Evolutionary conservation across 2,797 vertebrate species (phyloP).

Genomic region (Gymnocypris eckloni): DNA sequence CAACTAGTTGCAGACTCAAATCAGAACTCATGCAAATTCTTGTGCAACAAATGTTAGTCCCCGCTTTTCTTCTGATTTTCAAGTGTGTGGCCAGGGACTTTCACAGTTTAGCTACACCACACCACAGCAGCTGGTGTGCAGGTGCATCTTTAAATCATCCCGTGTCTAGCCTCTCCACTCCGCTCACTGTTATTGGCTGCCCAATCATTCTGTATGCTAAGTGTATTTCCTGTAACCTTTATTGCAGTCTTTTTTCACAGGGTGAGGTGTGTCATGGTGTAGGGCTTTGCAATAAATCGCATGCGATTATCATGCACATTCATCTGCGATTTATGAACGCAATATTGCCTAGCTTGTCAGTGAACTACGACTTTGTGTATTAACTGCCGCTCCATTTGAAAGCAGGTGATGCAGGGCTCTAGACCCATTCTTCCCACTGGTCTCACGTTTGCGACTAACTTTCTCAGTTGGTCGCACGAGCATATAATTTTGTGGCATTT

Average conservation of each 20-base stretch:
- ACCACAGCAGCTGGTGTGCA: slow-evolving; percentile 45
- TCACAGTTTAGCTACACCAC: background rate
- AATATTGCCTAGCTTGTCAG: no score
- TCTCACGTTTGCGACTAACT: no score
- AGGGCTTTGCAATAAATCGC: no score
- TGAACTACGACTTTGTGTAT: no score
- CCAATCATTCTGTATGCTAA: slow-evolving; percentile 14
- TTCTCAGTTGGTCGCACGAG: no score
- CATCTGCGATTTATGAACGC: no score
- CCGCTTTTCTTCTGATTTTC: background rate
- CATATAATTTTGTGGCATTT: no score
- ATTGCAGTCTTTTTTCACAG: slow-evolving; percentile 5
- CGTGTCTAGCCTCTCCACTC: slow-evolving; percentile 22
- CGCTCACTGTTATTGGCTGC: background rate
- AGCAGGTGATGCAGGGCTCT: no score
- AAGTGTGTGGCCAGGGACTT: background rate
- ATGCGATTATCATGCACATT: no score
- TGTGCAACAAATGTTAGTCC: background rate
- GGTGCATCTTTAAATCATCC: slow-evolving; percentile 52
- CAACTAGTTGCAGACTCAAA: slow-evolving; percentile 1
- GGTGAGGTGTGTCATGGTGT: background rate
- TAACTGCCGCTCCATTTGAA: no score
- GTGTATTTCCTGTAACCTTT: slow-evolving; percentile 33
- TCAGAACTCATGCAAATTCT: slow-evolving; percentile 5
- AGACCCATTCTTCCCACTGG: no score